Conservation (phyloP, 2,888 invertebrate genomes). For the Opisthograptis luteolata region DNA sequence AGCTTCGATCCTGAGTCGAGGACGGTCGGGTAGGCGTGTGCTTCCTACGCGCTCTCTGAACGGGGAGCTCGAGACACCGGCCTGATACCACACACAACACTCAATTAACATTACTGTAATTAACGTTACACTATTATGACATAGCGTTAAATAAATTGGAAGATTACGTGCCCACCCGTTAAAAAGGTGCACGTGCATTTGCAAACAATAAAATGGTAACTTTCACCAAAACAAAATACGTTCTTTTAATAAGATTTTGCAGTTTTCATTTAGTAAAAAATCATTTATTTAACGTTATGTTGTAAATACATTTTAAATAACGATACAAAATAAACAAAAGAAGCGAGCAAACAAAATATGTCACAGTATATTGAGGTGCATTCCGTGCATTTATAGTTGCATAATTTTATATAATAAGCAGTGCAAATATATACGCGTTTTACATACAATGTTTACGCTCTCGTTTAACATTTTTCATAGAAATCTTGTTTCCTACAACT, state of each 20-base stretch:
- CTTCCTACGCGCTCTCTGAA: constrained; percentile 95
- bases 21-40: constrained; percentile 93
- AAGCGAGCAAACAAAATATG: constrained; percentile 74
- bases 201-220: neutral
- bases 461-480: constrained; percentile 23
- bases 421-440: constrained; percentile 73
- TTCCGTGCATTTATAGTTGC: constrained; percentile 69
- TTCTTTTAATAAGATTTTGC: no score
- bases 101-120: constrained; percentile 49
- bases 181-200: neutral
- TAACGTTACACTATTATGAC: constrained; percentile 13
- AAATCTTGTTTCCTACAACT: constrained; percentile 26
- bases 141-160: constrained; percentile 15
- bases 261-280: no score
- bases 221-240: no score
- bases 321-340: constrained; percentile 54
- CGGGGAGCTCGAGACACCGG: constrained; percentile 89
- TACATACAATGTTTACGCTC: constrained; percentile 45
- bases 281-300: constrained; percentile 14
- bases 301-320: constrained; percentile 29
- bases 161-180: neutral
- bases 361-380: constrained; percentile 66
- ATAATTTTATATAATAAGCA: constrained; percentile 76
- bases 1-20: constrained; percentile 92
- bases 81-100: constrained; percentile 75